Evolutionary conservation across 2,797 vertebrate species (phyloP).

Genomic region (Lithobates sylvaticus): DNA sequence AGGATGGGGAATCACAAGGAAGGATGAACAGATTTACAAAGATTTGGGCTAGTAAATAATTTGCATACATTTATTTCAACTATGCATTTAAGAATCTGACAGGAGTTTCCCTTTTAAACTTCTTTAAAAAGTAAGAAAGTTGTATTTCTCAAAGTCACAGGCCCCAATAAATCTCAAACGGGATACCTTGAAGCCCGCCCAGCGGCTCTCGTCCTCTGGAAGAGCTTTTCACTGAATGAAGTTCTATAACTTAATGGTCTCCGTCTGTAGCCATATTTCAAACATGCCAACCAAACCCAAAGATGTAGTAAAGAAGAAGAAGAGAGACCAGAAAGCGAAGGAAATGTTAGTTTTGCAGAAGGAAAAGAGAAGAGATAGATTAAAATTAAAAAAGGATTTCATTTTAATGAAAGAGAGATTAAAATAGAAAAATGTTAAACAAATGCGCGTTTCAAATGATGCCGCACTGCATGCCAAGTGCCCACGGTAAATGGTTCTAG

Average conservation of each 20-base stretch:
- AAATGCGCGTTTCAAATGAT: background rate
- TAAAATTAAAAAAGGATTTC: constrained; percentile 13
- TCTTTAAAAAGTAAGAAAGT: too few relatives aligned
- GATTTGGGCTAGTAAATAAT: too few relatives aligned
- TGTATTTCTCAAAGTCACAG: background rate
- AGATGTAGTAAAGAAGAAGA: constrained; percentile 68
- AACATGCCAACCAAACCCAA: constrained; percentile 73
- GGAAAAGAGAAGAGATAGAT: constrained; percentile 67
- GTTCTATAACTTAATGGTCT: constrained; percentile 93
- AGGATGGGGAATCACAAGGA: too few relatives aligned
- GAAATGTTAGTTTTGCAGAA: constrained; percentile 75
- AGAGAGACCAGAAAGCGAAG: constrained; percentile 72
- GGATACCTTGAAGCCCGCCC: constrained; percentile 81
- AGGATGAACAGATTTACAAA: too few relatives aligned
- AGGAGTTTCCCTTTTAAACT: too few relatives aligned
- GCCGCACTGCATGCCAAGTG: background rate
- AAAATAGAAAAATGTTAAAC: background rate
- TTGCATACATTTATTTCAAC: too few relatives aligned
- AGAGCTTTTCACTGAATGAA: constrained; percentile 89
- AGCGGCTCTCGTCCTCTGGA: constrained; percentile 89
- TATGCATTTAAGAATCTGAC: too few relatives aligned
- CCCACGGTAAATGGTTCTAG: background rate
- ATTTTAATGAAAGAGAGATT: background rate
- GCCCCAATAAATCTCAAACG: constrained; percentile 28
- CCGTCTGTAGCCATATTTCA: constrained; percentile 80